Percentiles rank a stretch among this genome's conserved stretches.
These are phyloP conservation scores for Drosophila neonasuta DNA, from an alignment of 2,888 invertebrate genomes.

Conservation along the genomic window DNA sequence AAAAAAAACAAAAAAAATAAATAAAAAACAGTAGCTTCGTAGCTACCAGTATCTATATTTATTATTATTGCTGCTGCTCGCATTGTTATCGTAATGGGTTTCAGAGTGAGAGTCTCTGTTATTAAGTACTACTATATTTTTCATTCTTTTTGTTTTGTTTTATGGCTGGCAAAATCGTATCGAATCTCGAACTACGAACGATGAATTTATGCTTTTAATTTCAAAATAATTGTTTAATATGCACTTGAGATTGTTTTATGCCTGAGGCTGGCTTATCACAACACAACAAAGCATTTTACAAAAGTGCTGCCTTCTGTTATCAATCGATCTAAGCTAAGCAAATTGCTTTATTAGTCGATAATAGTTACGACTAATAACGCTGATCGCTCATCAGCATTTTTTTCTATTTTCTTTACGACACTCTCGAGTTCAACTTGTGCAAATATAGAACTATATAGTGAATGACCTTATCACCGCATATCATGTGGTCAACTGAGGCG, in stretches of 20 bases:
- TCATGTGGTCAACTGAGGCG: conserved; percentile 22
- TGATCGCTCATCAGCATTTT: conserved; percentile 2
- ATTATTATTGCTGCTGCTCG: conserved; percentile 6
- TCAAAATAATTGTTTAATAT: conserved; percentile 66
- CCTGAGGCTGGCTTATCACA: conserved; percentile 36
- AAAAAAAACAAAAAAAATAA: neutral
- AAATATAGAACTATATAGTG: conserved; percentile 8
- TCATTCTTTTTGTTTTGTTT: conserved; percentile 4
- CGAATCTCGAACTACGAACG: conserved; percentile 32
- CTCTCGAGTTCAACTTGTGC: conserved; percentile 1
- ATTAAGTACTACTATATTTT: conserved; percentile 15
- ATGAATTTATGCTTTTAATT: conserved; percentile 42
- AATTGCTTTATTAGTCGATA: conserved; percentile 25
- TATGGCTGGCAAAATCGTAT: conserved; percentile 31
- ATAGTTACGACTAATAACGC: conserved; percentile 23
- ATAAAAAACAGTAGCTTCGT: conserved; percentile 23
- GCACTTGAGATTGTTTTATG: conserved; percentile 22
- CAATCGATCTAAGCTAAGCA: conserved; percentile 31
- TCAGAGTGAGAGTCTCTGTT: conserved; percentile 19
- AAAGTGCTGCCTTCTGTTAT: conserved; percentile 42
- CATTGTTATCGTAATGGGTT: conserved; percentile 8
- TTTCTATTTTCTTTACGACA: neutral
- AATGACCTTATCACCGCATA: conserved; percentile 24
- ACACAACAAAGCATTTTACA: neutral
- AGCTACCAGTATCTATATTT: neutral